Evolutionary conservation across 64 coral and sea anemone species (phyloP).

Genomic region (Porites australiensis): DNA sequence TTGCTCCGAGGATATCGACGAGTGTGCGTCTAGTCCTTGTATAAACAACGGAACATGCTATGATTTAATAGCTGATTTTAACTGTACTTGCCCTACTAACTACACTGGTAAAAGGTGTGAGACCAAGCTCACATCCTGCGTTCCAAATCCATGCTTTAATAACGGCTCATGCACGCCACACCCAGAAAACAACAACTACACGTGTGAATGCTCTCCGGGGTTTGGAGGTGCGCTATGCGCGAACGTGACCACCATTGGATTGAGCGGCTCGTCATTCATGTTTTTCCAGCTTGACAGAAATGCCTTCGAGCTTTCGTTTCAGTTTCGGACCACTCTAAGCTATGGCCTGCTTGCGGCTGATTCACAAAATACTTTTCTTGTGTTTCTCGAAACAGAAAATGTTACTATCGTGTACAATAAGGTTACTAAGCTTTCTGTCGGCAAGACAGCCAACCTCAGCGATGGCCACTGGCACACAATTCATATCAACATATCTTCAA

Average conservation of each 20-base stretch:
- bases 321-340: constrained; percentile 87
- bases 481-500: constrained; percentile 42
- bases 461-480: constrained; percentile 72
- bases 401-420: constrained; percentile 44
- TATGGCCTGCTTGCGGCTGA: constrained; percentile 64
- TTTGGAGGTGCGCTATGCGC: constrained; percentile 85
- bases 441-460: constrained; percentile 20
- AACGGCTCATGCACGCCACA: constrained; percentile 74
- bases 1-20: constrained; percentile 88
- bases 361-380: constrained; percentile 50
- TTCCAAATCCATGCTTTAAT: constrained; percentile 79
- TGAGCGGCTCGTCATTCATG: constrained; percentile 87
- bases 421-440: constrained; percentile 22
- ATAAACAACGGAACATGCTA: constrained; percentile 86
- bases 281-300: constrained; percentile 50
- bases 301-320: constrained; percentile 59
- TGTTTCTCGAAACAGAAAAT: constrained; percentile 50
- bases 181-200: constrained; percentile 55
- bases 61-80: constrained; percentile 69
- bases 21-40: constrained; percentile 87
- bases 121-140: constrained; percentile 53
- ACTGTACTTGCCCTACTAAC: constrained; percentile 79
- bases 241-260: constrained; percentile 83
- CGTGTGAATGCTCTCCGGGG: constrained; percentile 83
- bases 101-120: constrained; percentile 83